These are phyloP conservation scores for Rotaria macrura DNA, from an alignment of 2,888 invertebrate species.

Conservation along the genomic window DNA sequence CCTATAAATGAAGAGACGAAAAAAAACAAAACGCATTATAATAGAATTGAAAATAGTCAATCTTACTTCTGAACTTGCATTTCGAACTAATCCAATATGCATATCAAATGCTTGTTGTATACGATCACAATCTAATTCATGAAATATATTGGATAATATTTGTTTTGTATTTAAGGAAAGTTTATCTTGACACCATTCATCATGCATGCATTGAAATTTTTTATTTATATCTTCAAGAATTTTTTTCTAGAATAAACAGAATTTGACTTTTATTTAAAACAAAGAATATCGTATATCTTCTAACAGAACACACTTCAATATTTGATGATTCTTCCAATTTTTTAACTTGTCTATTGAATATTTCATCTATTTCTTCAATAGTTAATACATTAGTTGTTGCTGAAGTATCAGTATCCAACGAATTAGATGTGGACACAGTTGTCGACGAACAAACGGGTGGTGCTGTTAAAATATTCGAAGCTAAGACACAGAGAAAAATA, in stretches of 20 bases:
- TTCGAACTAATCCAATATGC: neutral
- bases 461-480: neutral
- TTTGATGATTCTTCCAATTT: constrained; percentile 5
- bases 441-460: neutral
- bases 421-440: neutral
- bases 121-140: neutral
- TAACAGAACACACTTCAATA: neutral
- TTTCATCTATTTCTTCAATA: neutral
- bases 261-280: neutral
- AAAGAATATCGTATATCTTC: neutral
- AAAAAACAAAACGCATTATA: too few relatives aligned
- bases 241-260: neutral
- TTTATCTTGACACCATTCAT: neutral
- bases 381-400: neutral
- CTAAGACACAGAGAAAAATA: neutral
- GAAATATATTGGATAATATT: neutral
- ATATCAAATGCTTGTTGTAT: neutral
- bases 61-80: neutral
- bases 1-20: neutral
- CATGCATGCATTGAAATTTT: neutral
- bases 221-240: constrained; percentile 10
- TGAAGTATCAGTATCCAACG: neutral
- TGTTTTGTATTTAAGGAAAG: neutral
- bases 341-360: neutral
- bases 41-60: neutral